phyloP scores from a whole-genome alignment of 2,888 invertebrate genomes.

The Ophioninae sp. region DNA sequence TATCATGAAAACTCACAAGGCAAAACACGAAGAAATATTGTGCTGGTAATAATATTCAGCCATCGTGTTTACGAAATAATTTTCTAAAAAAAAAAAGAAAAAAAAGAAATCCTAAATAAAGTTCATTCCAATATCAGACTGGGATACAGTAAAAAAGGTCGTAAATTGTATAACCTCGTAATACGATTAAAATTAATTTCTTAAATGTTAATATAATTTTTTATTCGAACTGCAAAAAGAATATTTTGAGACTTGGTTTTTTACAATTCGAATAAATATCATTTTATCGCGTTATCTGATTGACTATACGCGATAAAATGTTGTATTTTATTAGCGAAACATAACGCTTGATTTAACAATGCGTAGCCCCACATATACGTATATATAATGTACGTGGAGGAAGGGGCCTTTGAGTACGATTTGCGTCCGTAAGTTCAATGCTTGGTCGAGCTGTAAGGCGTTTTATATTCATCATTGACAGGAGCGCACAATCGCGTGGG shows the following conservation, averaged over 20 bases:
- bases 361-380: background rate
- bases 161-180: background rate
- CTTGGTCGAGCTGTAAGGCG: slow-evolving; percentile 69
- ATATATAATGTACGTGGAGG: background rate
- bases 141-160: background rate
- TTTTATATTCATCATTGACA: slow-evolving; percentile 67
- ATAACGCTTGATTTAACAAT: background rate
- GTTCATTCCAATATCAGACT: background rate
- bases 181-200: background rate
- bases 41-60: background rate
- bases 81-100: background rate
- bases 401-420: slow-evolving; percentile 6
- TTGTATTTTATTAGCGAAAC: slow-evolving; percentile 1
- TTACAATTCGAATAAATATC: background rate
- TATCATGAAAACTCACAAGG: background rate
- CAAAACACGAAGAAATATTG: background rate
- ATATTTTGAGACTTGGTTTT: background rate
- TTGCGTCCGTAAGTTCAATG: slow-evolving; percentile 74
- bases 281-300: background rate
- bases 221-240: no score
- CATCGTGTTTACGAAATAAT: background rate
- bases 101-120: background rate
- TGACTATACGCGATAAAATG: no score
- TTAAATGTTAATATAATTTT: no score
- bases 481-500: slow-evolving; percentile 42